Conservation (phyloP, 2,888 invertebrate genomes). For the Mylabris sibirica region DNA sequence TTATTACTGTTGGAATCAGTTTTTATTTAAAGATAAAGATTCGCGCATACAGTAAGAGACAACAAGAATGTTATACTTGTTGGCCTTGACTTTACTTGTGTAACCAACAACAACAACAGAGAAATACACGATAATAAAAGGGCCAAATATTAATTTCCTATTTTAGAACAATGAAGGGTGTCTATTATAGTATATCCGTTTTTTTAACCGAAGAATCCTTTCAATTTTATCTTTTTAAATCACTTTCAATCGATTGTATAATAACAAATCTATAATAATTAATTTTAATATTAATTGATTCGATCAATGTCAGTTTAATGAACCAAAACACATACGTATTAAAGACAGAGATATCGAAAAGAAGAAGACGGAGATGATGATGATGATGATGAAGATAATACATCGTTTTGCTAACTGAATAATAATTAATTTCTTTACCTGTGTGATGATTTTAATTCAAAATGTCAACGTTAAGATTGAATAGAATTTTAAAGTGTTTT, state of each 20-base stretch:
- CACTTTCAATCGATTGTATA: background rate
- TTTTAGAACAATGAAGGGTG: background rate
- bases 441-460: background rate
- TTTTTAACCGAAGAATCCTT: too few relatives aligned
- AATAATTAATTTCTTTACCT: background rate
- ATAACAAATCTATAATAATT: background rate
- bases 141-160: constrained; percentile 7
- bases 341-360: too few relatives aligned
- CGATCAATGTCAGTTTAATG: constrained; percentile 26
- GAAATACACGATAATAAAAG: constrained; percentile 14
- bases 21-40: constrained; percentile 17
- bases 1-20: constrained; percentile 2
- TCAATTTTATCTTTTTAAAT: background rate
- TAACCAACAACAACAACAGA: constrained; percentile 15
- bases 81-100: constrained; percentile 31
- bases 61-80: constrained; percentile 30
- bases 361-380: too few relatives aligned
- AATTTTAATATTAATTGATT: background rate
- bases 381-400: too few relatives aligned
- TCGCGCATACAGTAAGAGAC: constrained; percentile 25
- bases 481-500: background rate
- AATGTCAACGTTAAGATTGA: background rate
- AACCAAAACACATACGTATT: constrained; percentile 11
- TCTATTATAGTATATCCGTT: too few relatives aligned
- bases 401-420: background rate